phyloP scores from a whole-genome alignment of 1,140 invertebrate genomes.

The Mizuhopecten yessoensis region DNA sequence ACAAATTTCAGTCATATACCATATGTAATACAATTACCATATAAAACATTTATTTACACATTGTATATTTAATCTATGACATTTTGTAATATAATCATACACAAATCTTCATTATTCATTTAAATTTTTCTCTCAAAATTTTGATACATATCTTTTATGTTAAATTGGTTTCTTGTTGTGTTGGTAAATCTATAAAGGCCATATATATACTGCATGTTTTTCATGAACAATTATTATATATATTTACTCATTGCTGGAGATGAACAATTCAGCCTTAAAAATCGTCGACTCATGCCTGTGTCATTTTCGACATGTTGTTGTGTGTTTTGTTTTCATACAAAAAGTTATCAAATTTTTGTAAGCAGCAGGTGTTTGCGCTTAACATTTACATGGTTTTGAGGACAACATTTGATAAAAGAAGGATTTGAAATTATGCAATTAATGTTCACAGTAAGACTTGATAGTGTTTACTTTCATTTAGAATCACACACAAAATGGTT shows the following conservation, averaged over 20 bases:
- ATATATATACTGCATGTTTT: slow-evolving; percentile 9
- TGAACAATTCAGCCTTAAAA: neutral
- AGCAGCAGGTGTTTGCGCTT: neutral
- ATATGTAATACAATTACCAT: neutral
- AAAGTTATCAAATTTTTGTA: neutral
- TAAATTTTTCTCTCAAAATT: neutral
- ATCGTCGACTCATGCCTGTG: neutral
- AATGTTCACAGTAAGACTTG: neutral
- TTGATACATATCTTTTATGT: slow-evolving; percentile 33
- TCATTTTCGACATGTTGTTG: neutral
- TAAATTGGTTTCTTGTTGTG: neutral
- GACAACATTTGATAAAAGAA: neutral
- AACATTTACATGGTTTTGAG: neutral
- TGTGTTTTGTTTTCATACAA: neutral
- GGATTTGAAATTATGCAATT: neutral
- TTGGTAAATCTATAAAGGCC: neutral
- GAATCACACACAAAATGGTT: neutral
- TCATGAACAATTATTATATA: neutral
- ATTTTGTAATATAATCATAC: slow-evolving; percentile 17
- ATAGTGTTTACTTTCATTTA: neutral
- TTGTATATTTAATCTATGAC: neutral
- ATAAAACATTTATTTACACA: neutral
- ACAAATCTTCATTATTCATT: slow-evolving; percentile 3
- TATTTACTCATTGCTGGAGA: neutral
- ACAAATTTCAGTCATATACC: neutral